Evolutionary conservation across 2,113 vertebrate species (phyloP).

Genomic region (Gasterosteus nipponicus): DNA sequence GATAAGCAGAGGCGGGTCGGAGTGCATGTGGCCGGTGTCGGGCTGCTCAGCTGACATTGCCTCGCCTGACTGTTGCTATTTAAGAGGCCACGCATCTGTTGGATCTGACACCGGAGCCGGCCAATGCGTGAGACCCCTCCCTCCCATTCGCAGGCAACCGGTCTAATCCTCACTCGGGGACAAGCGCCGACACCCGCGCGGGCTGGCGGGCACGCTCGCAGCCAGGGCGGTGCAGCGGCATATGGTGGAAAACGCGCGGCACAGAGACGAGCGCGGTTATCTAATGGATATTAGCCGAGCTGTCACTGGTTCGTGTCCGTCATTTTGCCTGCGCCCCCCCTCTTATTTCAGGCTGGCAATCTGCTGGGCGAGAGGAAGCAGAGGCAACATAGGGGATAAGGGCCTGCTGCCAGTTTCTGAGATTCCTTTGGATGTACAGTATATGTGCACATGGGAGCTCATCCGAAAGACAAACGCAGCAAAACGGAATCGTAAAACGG

Average conservation of each 20-base stretch:
- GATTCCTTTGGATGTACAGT: slow-evolving; percentile 40
- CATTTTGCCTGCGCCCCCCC: accelerated
- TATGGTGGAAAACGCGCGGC: slow-evolving; percentile 47
- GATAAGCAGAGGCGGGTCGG: slow-evolving; percentile 32
- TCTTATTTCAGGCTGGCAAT: not conserved
- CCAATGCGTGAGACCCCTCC: not conserved
- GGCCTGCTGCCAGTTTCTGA: slow-evolving; percentile 31
- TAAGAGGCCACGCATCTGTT: slow-evolving; percentile 28
- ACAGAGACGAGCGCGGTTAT: slow-evolving; percentile 24
- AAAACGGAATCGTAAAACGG: not conserved
- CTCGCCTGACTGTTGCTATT: slow-evolving; percentile 17
- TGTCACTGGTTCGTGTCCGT: slow-evolving; percentile 18
- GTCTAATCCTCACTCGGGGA: slow-evolving; percentile 16
- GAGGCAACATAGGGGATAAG: not conserved
- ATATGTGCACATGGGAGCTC: slow-evolving; percentile 1
- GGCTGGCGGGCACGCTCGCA: slow-evolving; percentile 8
- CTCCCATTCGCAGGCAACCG: slow-evolving; percentile 14
- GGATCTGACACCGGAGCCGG: not conserved
- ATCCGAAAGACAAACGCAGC: not conserved
- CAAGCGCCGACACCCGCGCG: not conserved
- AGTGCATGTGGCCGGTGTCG: slow-evolving; percentile 6
- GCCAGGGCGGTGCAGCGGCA: slow-evolving; percentile 29
- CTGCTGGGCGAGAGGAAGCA: not conserved
- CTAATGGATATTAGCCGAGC: slow-evolving; percentile 13
- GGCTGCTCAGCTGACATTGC: not conserved